Base-by-base conservation (phyloP, 2,113 vertebrate genomes). In the Dromiciops gliroides region DNA sequence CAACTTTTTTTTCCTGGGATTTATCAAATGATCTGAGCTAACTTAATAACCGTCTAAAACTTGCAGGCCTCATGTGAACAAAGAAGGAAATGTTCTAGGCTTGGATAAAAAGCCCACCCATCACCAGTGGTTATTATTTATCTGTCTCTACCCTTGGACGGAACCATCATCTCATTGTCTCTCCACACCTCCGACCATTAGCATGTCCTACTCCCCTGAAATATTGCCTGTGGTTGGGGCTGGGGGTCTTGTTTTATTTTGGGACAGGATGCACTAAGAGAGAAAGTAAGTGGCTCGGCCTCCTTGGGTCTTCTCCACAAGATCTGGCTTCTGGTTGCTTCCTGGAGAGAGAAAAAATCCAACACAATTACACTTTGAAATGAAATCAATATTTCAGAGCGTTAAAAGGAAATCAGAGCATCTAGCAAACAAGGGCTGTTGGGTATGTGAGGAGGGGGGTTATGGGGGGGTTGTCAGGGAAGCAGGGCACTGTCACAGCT, bases 331-430 rank as follows among this genome's bases (percentile, higher is more conserved):
- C 89, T 90, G 89, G 89, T 48, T 90, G 48, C 89, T 90, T 90
- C 89, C 89, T 90, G 89, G 25, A 50, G 89, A 31, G 89, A 28
- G 47, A 50, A 31, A 90, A 90, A 90, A 48, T 49, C 28, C 89
- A 49, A 90, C 89, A 48, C 89, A 90, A 49, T 90, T 90, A 90
- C 89, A 90, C 89, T 90, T 90, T 90, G 48, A 90, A 90, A 48
- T 48, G 89, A 90, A 90, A 90, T 90, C 89, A 49, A 90, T 90
- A 90, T 90, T 48, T 48, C 89, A 90, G 48, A 90, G 89, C 89
- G 50, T 48, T 90, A 90, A 90, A 90, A 90, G 89, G 89, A 90
- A 90, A 90, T 26, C 48, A 90, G 44, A 89, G 48, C 10, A 90
- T 48, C 47, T 16, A 50, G 89, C 89, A 49, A 90, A 90, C 89